Evolutionary conservation across 2,113 vertebrate species (phyloP).

Genomic region (Caracal caracal): DNA sequence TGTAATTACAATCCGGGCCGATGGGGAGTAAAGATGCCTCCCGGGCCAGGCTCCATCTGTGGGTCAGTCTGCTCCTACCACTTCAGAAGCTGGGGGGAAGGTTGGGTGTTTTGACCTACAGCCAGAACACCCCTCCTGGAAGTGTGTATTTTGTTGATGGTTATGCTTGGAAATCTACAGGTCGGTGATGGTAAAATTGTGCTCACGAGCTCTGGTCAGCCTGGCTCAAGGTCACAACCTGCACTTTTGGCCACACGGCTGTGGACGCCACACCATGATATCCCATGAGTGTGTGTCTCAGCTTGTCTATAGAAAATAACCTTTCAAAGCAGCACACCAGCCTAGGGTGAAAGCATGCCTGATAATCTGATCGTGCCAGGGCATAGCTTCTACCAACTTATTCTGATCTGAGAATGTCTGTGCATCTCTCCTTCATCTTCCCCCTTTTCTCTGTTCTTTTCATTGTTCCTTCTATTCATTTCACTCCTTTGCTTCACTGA

Average conservation of each 20-base stretch:
- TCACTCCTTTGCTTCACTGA: background rate
- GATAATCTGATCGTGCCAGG: rapidly evolving
- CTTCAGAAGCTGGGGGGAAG: background rate
- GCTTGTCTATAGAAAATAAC: background rate
- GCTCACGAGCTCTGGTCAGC: background rate
- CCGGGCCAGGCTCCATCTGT: rapidly evolving
- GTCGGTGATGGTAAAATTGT: background rate
- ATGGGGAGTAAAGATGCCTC: rapidly evolving
- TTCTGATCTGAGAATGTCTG: rapidly evolving
- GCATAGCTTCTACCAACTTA: rapidly evolving
- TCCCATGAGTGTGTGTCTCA: background rate
- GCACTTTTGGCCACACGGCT: too few species aligned
- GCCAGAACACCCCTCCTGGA: background rate
- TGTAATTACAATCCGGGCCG: background rate
- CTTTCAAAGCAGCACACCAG: background rate
- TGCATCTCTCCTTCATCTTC: background rate
- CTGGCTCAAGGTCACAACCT: rapidly evolving
- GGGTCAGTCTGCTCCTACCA: background rate
- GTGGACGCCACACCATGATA: rapidly evolving
- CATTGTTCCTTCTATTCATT: background rate
- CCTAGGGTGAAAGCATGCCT: background rate
- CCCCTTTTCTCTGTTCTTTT: background rate
- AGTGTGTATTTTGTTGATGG: background rate
- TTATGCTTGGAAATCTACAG: background rate
- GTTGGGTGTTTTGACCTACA: rapidly evolving